Conservation (phyloP, 2,113 vertebrate species). For the Pomatostomus ruficeps region DNA sequence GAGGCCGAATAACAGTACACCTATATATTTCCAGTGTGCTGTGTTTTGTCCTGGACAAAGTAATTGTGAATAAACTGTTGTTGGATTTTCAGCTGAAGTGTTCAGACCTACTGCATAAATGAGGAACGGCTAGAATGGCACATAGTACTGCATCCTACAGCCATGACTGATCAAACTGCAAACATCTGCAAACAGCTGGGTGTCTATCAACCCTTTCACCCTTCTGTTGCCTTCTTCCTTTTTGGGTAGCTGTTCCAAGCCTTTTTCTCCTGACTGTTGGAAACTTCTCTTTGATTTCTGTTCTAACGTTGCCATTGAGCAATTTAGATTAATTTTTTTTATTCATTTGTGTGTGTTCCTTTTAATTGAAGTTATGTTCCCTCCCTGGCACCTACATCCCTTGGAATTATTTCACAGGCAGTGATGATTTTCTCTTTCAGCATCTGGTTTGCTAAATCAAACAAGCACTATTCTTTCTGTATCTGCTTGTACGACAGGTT, state of each 20-base stretch:
- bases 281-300: not conserved
- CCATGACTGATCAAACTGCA: not conserved
- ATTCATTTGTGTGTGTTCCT: not conserved
- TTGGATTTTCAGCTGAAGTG: not conserved
- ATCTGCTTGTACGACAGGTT: not conserved
- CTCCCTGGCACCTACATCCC: not conserved
- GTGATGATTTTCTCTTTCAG: not conserved
- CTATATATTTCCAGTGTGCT: not conserved
- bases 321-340: not conserved
- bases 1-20: not conserved
- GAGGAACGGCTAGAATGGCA: not conserved
- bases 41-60: not conserved
- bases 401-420: slow-evolving; percentile 1
- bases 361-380: slow-evolving; percentile 49
- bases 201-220: not conserved
- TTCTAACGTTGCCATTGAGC: not conserved
- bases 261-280: not conserved
- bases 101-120: not conserved
- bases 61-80: not conserved
- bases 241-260: not conserved
- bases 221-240: not conserved
- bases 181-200: not conserved
- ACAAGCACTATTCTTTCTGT: not conserved
- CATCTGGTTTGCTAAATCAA: not conserved
- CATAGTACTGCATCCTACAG: not conserved